These are phyloP conservation scores for Gnatocerus cornutus DNA, from an alignment of 2,888 invertebrate genomes.

Conservation along the genomic window DNA sequence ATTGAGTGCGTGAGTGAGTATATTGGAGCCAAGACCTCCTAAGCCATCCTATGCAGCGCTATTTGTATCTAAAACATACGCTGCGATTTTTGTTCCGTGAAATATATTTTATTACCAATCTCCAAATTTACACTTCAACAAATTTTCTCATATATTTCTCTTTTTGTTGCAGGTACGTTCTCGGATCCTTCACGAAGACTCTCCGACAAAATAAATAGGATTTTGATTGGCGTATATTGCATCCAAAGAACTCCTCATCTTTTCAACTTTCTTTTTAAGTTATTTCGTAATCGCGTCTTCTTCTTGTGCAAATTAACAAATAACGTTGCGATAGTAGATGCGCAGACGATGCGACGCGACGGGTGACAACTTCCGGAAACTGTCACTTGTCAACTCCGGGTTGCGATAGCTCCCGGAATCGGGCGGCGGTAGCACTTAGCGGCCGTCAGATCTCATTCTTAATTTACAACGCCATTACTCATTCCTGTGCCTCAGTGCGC, in stretches of 20 bases:
- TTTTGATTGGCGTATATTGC: conserved; percentile 30
- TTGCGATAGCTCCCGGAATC: conserved; percentile 59
- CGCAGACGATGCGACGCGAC: conserved; percentile 28
- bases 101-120: conserved; percentile 59
- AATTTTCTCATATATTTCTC: conserved; percentile 57
- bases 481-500: conserved; percentile 57
- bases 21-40: conserved; percentile 55
- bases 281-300: conserved; percentile 9
- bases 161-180: conserved; percentile 57
- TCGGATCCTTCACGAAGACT: conserved; percentile 2
- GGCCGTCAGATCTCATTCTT: conserved; percentile 64
- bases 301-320: conserved; percentile 25
- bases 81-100: conserved; percentile 54
- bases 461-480: conserved; percentile 65
- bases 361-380: conserved; percentile 58
- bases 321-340: background rate
- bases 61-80: conserved; percentile 54
- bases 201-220: conserved; percentile 29
- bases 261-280: background rate
- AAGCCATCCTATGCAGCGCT: conserved; percentile 47
- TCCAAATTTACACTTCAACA: conserved; percentile 58
- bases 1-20: conserved; percentile 66
- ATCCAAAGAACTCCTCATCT: background rate
- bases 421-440: conserved; percentile 62
- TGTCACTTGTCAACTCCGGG: conserved; percentile 58